Base-by-base conservation (phyloP, 35 echinoderm and acorn worm genomes). In the Ptychodera flava region DNA sequence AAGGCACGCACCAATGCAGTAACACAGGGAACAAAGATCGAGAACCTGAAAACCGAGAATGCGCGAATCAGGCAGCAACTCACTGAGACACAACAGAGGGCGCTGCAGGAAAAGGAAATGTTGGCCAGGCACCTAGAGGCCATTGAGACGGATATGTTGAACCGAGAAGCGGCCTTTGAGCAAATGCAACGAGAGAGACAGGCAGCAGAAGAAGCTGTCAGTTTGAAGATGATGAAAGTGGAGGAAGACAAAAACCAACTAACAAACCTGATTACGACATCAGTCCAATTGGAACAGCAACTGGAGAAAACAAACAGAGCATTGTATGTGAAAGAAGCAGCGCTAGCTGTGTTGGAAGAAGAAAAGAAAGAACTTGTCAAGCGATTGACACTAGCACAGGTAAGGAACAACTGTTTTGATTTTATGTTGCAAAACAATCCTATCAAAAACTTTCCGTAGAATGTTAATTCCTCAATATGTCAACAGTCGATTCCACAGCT, bases 81-180 rank as follows among this genome's bases (percentile, higher is more conserved):
- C 32, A 90, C 82, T 16, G 90, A 91, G 30, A 91, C 93, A 14
- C 37, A 88, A 31, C 96, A 99, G 89, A 93, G 92, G 35, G 88
- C 93, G 16, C 78, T 99, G 30, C 85, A 90, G 80, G 96, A 99
- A 88, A 99, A 99, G 76, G 96, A 99, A 76, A 90, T 90, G 88
- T 92, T 99, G 6, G 96, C 96, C 75, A 94, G 94, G 80, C 93
- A 99, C 77, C 86, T 99, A 28, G 96, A 99, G 87, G 94, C 96
- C 22, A 99, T 99, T 32, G 96, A 99, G 87, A 90, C 96, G 27
- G 96, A 99, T 76, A 94, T 99, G 53, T 77, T 99, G 30, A 90
- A 92, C 22, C 84, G 96, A 33, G 96, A 99, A 77, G 92, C 92
- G 53, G 85, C 93, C 15, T 99, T 99, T 85, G 85, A 81, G 1